These are phyloP conservation scores for Drosophila greeni DNA, from an alignment of 2,888 invertebrate genomes.

Conservation along the genomic window DNA sequence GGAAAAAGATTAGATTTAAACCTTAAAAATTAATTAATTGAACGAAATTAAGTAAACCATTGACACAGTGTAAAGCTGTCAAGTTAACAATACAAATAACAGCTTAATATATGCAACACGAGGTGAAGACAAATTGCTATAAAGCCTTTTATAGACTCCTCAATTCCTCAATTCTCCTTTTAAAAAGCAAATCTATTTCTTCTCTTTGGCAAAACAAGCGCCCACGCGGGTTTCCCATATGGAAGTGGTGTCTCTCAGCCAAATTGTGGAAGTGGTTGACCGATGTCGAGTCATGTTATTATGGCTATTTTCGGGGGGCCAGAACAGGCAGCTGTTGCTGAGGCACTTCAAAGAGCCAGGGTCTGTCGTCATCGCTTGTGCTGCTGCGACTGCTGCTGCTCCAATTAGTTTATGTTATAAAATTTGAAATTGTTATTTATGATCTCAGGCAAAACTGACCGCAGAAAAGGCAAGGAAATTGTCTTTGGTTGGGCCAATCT, in stretches of 20 bases:
- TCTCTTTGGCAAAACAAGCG: constrained; percentile 6
- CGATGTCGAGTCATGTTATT: constrained; percentile 35
- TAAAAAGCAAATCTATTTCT: constrained; percentile 1
- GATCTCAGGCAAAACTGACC: constrained; percentile 31
- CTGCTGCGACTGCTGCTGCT: constrained; percentile 41
- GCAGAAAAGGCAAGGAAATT: constrained; percentile 24
- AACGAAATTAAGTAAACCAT: not conserved
- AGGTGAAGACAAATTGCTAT: constrained; percentile 3
- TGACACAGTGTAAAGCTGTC: constrained; percentile 1
- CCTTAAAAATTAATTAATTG: not conserved
- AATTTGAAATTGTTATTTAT: constrained; percentile 64
- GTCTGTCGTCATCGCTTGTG: constrained; percentile 24
- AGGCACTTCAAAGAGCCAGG: constrained; percentile 58
- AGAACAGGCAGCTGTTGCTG: constrained; percentile 26
- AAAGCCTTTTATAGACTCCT: not conserved
- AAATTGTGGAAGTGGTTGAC: constrained; percentile 25
- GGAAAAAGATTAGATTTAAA: too few species aligned
- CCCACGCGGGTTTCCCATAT: constrained; percentile 37
- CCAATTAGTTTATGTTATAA: constrained; percentile 64
- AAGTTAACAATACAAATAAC: constrained; percentile 5
- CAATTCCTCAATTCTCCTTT: not conserved
- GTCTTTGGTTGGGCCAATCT: constrained; percentile 10
- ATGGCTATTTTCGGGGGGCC: constrained; percentile 26
- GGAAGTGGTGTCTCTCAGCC: constrained; percentile 35
- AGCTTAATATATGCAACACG: constrained; percentile 4